Base-by-base conservation (phyloP, 2,113 vertebrate genomes). In the Epinephelus fuscoguttatus region DNA sequence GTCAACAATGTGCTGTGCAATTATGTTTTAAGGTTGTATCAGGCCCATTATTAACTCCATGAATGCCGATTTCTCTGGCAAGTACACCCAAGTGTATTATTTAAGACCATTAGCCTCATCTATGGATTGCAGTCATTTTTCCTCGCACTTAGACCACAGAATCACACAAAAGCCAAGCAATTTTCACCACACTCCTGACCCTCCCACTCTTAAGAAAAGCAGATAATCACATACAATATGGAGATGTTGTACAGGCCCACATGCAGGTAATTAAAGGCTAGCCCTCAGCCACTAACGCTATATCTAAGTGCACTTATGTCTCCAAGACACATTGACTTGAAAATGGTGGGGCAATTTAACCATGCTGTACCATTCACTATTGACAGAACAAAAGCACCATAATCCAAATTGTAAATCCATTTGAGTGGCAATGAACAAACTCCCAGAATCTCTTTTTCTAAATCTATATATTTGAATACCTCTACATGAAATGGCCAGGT, bases 241-340 rank as follows among this genome's bases (percentile, higher is more conserved):
- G 68, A 84, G 69, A 86, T 89, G 82, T 84, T 83, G 78, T 82
- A 57, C 74, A 76, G 69, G 62, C 86, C 66, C 76, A 56, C 84
- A 91, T 85, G 89, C 83, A 84, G 75, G 84, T 92, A 90, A 94
- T 94, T 94, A 93, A 93, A 89, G 78, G 71, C 78, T 71, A 80
- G 71, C 53, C 67, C 23, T 9, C 30, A 10, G 83, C 70, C 63
- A 52, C 59, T 50, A 88, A 82, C 75, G 70, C 71, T 82, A 77
- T 80, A 82, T 91, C 79, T 89, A 92, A 93, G 87, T 92, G 89
- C 91, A 91, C 90, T 94, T 92, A 93, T 27, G 84, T 89, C 85
- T 80, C 66, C 25, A 82, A 91, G 84, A 90, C 80, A 82, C 81
- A 86, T 85, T 82, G 64, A 90, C 85, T 87, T 83, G 85, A 88